phyloP scores from a whole-genome alignment of 1,140 invertebrate species.

The Bombus confusus region DNA sequence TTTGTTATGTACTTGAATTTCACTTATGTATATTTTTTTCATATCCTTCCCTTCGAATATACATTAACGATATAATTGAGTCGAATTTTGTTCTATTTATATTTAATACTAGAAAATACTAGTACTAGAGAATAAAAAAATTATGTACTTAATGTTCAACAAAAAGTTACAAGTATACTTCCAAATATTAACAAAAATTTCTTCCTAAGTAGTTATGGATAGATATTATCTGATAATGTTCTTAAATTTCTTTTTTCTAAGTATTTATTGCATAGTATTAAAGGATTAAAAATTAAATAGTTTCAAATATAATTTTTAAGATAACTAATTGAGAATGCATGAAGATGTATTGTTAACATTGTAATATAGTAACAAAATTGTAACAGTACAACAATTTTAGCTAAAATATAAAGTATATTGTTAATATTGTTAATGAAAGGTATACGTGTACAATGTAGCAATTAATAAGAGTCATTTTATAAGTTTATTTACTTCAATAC shows the following conservation, averaged over 20 bases:
- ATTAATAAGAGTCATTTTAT: conserved; percentile 73
- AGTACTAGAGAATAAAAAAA: neutral
- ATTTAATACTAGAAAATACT: neutral
- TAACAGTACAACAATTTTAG: neutral
- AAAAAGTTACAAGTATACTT: neutral
- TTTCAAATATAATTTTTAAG: conserved; percentile 6
- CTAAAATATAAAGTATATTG: neutral
- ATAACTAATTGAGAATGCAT: neutral
- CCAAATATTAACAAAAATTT: neutral
- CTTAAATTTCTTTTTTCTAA: neutral
- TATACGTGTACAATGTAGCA: conserved; percentile 39
- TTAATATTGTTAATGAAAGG: neutral
- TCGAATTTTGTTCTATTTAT: neutral
- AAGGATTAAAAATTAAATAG: neutral
- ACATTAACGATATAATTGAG: neutral
- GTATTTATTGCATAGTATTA: neutral
- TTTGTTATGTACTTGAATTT: conserved; percentile 4
- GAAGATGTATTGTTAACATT: neutral
- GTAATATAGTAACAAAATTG: conserved; percentile 10
- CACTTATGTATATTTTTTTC: conserved; percentile 25
- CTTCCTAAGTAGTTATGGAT: neutral
- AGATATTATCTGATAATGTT: neutral
- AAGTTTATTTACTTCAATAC: conserved; percentile 81
- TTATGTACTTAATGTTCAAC: neutral
- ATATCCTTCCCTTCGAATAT: conserved; percentile 28